These are phyloP conservation scores for Pristiophorus japonicus DNA, from an alignment of 2,113 vertebrate genomes.

Conservation along the genomic window DNA sequence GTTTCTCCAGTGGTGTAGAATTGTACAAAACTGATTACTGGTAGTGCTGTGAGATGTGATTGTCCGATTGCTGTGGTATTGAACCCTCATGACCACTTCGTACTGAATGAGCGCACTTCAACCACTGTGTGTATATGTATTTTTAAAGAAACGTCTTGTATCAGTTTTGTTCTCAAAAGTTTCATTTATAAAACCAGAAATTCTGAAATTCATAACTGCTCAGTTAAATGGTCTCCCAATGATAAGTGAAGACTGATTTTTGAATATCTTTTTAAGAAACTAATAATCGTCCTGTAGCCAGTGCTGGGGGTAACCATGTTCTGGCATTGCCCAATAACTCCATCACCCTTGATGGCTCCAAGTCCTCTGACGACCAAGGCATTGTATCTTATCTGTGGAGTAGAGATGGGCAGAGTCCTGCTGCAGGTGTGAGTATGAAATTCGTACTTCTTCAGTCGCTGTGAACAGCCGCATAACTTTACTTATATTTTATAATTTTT, in stretches of 20 bases:
- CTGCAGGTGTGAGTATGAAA: conserved; percentile 70
- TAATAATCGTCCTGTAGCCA: conserved; percentile 63
- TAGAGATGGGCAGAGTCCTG: conserved; percentile 77
- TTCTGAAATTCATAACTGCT: not conserved
- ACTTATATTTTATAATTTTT: not conserved
- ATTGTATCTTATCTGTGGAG: conserved; percentile 74
- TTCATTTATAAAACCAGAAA: not conserved
- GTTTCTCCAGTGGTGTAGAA: not conserved
- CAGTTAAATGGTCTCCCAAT: not conserved
- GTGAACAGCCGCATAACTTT: not conserved
- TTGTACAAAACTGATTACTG: not conserved
- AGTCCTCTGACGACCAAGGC: conserved; percentile 66
- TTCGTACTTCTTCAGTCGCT: not conserved
- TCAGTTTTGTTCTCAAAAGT: not conserved
- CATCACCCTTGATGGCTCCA: conserved; percentile 72
- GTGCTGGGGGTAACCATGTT: conserved; percentile 74
- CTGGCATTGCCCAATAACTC: conserved; percentile 80
- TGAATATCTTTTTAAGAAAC: conserved; percentile 55
- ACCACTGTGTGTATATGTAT: not conserved
- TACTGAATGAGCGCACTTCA: not conserved
- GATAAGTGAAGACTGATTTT: not conserved
- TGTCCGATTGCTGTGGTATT: not conserved
- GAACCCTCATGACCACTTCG: not conserved
- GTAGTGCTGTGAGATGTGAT: not conserved
- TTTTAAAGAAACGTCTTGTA: not conserved